A percentile compares a stretch with the other conserved stretches of the same genome.
These are phyloP conservation scores for Melanotaenia parkinsoni DNA, from an alignment of 2,797 vertebrate species.

Conservation along the genomic window DNA sequence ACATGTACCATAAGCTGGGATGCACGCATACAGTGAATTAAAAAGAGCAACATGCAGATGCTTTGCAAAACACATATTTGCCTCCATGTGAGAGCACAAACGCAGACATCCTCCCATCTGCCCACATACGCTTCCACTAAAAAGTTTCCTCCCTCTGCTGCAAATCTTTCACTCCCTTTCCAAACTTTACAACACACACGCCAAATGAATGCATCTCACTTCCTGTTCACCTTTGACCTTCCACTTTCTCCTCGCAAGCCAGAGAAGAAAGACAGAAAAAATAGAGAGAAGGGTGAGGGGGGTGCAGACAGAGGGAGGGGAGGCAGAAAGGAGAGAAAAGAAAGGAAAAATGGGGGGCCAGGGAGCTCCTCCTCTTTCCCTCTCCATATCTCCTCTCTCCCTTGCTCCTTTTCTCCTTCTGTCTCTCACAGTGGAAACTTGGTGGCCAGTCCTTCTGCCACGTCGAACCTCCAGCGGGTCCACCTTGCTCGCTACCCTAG, in stretches of 20 bases:
- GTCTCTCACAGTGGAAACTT: conserved; percentile 78
- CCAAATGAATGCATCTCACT: conserved; percentile 86
- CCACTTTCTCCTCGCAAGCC: conserved; percentile 83
- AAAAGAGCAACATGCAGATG: conserved; percentile 13
- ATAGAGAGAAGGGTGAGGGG: conserved; percentile 11
- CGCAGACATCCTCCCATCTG: conserved; percentile 34
- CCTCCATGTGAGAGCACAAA: conserved; percentile 28
- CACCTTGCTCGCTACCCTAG: conserved; percentile 27
- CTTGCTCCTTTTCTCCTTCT: conserved; percentile 78
- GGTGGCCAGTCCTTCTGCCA: conserved; percentile 89
- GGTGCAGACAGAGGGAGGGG: conserved; percentile 38
- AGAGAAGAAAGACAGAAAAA: conserved; percentile 41
- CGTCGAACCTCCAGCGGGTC: conserved; percentile 89
- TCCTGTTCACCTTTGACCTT: conserved; percentile 95
- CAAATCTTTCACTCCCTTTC: conserved; percentile 44
- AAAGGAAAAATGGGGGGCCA: conserved; percentile 72
- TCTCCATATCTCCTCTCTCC: conserved; percentile 78
- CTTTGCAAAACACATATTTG: conserved; percentile 24
- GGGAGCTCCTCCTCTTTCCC: conserved; percentile 82
- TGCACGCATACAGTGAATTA: conserved; percentile 19
- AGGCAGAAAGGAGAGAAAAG: conserved; percentile 44
- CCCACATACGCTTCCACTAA: conserved; percentile 65
- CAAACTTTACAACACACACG: conserved; percentile 63
- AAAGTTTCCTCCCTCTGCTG: conserved; percentile 46
- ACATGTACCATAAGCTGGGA: conserved; percentile 38